phyloP scores from a whole-genome alignment of 64 coral and sea anemone species.

The Anthopleura sola region DNA sequence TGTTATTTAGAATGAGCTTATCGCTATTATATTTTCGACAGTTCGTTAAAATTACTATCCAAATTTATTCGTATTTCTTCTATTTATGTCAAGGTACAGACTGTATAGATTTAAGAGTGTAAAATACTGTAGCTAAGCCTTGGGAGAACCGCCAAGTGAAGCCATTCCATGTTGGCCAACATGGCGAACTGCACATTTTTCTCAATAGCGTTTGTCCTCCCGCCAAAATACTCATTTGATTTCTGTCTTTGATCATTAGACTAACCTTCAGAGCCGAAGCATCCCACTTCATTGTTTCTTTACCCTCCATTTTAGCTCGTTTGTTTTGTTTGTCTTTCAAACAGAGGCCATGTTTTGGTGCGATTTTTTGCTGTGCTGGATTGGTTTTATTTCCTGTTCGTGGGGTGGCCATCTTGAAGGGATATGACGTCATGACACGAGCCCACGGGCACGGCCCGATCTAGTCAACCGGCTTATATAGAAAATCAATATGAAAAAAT shows the following conservation, averaged over 20 bases:
- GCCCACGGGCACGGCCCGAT: not conserved
- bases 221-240: not conserved
- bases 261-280: slow-evolving; percentile 29
- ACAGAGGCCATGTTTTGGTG: not conserved
- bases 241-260: not conserved
- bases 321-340: not conserved
- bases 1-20: not conserved
- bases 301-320: slow-evolving; percentile 18
- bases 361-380: not conserved
- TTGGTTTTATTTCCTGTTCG: slow-evolving; percentile 19
- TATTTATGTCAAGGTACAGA: not conserved
- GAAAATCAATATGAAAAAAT: not conserved
- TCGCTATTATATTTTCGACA: not conserved
- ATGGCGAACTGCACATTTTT: slow-evolving; percentile 14
- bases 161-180: not conserved
- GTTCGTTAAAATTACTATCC: not conserved
- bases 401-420: slow-evolving; percentile 22
- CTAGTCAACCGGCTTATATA: not conserved
- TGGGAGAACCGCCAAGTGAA: not conserved
- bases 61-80: not conserved
- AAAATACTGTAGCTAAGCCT: not conserved
- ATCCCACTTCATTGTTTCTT: slow-evolving; percentile 28
- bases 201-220: not conserved
- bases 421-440: slow-evolving; percentile 9
- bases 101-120: not conserved